Evolutionary conservation across 2,113 vertebrate species (phyloP).

Genomic region (Podarcis raffonei): DNA sequence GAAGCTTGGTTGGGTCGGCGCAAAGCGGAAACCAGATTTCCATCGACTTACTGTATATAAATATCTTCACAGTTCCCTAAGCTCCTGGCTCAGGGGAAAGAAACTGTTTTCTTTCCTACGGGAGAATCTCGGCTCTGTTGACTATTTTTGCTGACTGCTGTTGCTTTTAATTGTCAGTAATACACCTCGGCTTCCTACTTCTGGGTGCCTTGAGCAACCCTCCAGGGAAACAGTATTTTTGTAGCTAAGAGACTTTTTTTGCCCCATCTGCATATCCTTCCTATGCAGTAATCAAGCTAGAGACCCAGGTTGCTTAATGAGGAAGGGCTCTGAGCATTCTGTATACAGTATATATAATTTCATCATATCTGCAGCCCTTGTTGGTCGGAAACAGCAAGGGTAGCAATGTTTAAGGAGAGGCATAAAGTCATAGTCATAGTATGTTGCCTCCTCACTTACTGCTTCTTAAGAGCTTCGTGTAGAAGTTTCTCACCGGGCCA

Average conservation of each 20-base stretch:
- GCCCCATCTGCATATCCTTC: background rate
- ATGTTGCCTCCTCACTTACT: background rate
- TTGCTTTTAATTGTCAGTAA: background rate
- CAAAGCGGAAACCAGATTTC: conserved; percentile 5
- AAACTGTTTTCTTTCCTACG: background rate
- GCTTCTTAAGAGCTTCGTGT: background rate
- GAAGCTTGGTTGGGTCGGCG: background rate
- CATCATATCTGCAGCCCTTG: background rate
- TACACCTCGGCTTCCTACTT: background rate
- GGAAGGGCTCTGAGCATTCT: background rate
- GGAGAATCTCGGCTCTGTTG: background rate
- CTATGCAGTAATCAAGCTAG: background rate
- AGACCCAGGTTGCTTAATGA: background rate
- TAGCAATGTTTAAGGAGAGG: background rate
- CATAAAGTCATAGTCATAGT: background rate
- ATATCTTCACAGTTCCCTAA: background rate
- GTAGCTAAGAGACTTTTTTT: background rate
- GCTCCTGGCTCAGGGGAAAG: background rate
- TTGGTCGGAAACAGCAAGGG: background rate
- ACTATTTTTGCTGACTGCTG: background rate
- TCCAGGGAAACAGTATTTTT: background rate
- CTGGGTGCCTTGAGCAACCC: background rate
- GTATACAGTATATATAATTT: background rate
- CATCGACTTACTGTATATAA: background rate
- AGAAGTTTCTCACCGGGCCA: background rate